These are phyloP conservation scores for Leptinotarsa rubiginosa DNA, from an alignment of 2,888 invertebrate species.

Conservation along the genomic window DNA sequence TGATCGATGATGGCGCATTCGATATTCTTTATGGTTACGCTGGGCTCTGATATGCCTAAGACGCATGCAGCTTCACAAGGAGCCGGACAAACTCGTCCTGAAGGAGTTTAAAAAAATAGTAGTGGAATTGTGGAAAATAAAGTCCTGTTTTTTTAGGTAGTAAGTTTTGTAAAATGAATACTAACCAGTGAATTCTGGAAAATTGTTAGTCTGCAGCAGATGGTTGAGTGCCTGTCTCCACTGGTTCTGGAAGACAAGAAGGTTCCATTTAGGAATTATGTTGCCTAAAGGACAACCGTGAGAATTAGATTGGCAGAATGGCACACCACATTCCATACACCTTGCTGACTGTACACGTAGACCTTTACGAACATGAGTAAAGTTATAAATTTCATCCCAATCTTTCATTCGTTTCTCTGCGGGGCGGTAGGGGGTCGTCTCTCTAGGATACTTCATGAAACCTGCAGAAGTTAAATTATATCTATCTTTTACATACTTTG, in stretches of 20 bases:
- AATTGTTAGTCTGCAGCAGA: constrained; percentile 97
- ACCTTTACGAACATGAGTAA: constrained; percentile 87
- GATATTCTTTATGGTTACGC: constrained; percentile 99
- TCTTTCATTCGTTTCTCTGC: constrained; percentile 88
- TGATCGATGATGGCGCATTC: constrained; percentile 99
- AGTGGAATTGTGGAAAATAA: neutral
- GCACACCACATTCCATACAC: constrained; percentile 99
- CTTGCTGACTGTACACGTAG: constrained; percentile 91
- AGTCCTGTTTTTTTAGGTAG: neutral
- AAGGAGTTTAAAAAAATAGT: neutral
- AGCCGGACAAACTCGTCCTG: constrained; percentile 86
- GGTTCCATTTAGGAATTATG: constrained; percentile 99
- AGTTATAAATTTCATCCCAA: constrained; percentile 97
- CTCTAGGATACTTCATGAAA: constrained; percentile 96
- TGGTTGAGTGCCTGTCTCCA: constrained; percentile 96
- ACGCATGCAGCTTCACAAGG: constrained; percentile 99
- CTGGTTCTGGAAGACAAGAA: constrained; percentile 90
- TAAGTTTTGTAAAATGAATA: neutral
- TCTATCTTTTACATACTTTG: too few relatives aligned
- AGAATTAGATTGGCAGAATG: constrained; percentile 91
- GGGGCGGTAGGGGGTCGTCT: constrained; percentile 86
- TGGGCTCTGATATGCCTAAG: constrained; percentile 86
- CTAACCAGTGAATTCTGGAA: constrained; percentile 76
- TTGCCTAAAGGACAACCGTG: constrained; percentile 98
- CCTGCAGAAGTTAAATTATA: constrained; percentile 66